Evolutionary conservation across 2,888 invertebrate genomes (phyloP).

Genomic region (Drosophila siamana): DNA sequence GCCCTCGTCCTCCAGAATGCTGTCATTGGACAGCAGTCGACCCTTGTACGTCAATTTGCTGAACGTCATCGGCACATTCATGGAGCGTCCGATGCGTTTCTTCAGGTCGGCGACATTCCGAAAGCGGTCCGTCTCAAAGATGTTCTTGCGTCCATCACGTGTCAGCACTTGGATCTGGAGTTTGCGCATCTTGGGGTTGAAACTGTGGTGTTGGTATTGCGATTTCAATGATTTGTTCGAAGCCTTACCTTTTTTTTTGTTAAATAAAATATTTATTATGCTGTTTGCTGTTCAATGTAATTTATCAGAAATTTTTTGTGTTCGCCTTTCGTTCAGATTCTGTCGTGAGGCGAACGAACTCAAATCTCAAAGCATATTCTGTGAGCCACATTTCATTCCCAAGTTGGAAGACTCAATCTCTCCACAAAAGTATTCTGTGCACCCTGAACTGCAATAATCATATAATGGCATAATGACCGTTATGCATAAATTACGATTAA

Average conservation of each 20-base stretch:
- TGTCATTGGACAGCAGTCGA: slow-evolving; percentile 47
- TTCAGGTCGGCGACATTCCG: slow-evolving; percentile 59
- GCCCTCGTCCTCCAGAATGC: slow-evolving; percentile 56
- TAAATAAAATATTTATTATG: neutral
- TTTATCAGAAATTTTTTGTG: neutral
- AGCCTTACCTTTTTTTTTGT: slow-evolving; percentile 11
- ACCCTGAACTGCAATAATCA: too few species aligned
- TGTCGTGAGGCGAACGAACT: slow-evolving; percentile 11
- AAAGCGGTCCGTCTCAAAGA: slow-evolving; percentile 58
- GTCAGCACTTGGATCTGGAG: slow-evolving; percentile 59
- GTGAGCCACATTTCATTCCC: neutral
- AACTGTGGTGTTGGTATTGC: neutral
- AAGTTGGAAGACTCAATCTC: too few species aligned
- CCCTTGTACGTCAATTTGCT: slow-evolving; percentile 62
- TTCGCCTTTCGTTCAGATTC: neutral
- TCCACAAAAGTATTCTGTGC: too few species aligned
- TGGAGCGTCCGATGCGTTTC: slow-evolving; percentile 46
- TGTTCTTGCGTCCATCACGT: slow-evolving; percentile 57
- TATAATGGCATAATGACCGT: too few species aligned
- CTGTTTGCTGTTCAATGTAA: slow-evolving; percentile 11
- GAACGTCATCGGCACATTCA: slow-evolving; percentile 69
- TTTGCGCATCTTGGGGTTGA: slow-evolving; percentile 41
- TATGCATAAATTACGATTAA: too few species aligned
- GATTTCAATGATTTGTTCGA: slow-evolving; percentile 4
- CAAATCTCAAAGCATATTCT: slow-evolving; percentile 18